Percentiles rank a stretch among this genome's conserved stretches.
Evolutionary conservation across 2,888 invertebrate genomes (phyloP).

Genomic region (Orchestes rusci): DNA sequence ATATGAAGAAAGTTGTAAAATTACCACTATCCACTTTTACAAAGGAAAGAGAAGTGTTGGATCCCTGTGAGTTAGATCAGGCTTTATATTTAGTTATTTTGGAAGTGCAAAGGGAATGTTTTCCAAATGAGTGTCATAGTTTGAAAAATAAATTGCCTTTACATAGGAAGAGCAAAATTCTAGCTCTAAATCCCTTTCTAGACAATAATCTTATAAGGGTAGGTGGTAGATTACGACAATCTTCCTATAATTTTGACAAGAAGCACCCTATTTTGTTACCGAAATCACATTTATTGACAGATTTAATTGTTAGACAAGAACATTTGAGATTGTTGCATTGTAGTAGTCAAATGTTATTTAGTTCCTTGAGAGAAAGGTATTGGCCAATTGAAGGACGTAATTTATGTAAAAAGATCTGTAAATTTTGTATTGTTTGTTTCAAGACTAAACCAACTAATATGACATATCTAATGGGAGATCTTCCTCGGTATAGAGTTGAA

Average conservation of each 20-base stretch:
- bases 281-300: background rate
- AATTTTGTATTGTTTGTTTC: slow-evolving; percentile 19
- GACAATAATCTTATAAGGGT: background rate
- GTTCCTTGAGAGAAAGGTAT: background rate
- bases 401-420: background rate
- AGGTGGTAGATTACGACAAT: background rate
- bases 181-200: background rate
- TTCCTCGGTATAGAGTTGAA: slow-evolving; percentile 26
- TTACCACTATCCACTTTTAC: background rate
- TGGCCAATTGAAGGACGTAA: background rate
- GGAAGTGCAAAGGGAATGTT: background rate
- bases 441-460: slow-evolving; percentile 19
- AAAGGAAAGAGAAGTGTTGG: background rate
- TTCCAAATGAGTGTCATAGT: background rate
- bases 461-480: slow-evolving; percentile 29
- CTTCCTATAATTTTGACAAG: background rate
- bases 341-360: background rate
- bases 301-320: slow-evolving; percentile 1
- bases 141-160: background rate
- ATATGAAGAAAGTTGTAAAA: background rate
- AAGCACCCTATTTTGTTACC: background rate
- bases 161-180: background rate
- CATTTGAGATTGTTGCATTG: background rate
- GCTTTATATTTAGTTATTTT: background rate
- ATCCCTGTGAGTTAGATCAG: background rate